Base-by-base conservation (phyloP, 1,140 invertebrate genomes). In the Sitobion miscanthi region DNA sequence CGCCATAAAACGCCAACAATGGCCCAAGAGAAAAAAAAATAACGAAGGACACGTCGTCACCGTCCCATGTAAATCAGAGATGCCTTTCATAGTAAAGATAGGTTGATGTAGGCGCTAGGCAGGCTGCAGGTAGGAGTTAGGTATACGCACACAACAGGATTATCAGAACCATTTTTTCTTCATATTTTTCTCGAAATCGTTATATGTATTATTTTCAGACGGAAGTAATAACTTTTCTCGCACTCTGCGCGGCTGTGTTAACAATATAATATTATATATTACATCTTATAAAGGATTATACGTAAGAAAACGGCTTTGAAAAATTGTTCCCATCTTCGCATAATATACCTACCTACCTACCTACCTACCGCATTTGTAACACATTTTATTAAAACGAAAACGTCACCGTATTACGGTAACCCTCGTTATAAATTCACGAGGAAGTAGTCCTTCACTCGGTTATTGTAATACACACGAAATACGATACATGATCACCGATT, bases 1-100 rank as follows among this genome's bases (percentile, higher is more conserved):
- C 91, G 91, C 91, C 82, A 86, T 93, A 93, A 92, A 92, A 69
- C 42, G 38, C 8, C 20, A 69, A 90, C 89, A 90, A 90, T 90
- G 42, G 52, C 38, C 38, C 25, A 54, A 38, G 25, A 49, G 25
- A 21, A 49, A 49, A 49, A 49, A 54, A 54, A 57, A 86, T 35
- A 87, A 25, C 52, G 87, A 89, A 54, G 49, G 49, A 89, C 87
- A 38, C 47, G n/a, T n/a, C 86, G 30, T n/a, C 86, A 49, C 86
- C 30, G 47, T 88, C 47, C 86, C 20, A 17, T 49, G 85, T 86
- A 42, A 88, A 49, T 88, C n/a, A 88, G n/a, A 77, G n/a, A 77
- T 77, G 14, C 14, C n/a, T 77, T 77, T 77, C n/a, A 77, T 77
- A 77, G 62, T 77, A 77, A 77, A 77, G 62, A 77, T 77, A 77